A percentile compares a stretch with the other conserved stretches of the same genome.
phyloP scores from a whole-genome alignment of 2,113 vertebrate genomes.

The Pycnonotus jocosus region DNA sequence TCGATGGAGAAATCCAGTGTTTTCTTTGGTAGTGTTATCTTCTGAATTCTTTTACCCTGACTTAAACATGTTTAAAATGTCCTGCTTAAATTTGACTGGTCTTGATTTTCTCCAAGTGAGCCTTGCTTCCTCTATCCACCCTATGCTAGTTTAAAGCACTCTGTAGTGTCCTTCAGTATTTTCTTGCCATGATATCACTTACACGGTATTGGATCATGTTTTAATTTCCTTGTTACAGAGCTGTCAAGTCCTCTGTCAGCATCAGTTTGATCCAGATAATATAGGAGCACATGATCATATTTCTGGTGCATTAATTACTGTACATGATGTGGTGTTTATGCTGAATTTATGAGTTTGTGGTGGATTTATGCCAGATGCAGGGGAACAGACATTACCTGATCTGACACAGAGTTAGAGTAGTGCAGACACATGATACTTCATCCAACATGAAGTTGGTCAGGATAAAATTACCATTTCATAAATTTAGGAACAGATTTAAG shows the following conservation, averaged over 20 bases:
- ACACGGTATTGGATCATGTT: not conserved
- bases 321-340: not conserved
- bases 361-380: not conserved
- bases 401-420: not conserved
- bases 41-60: not conserved
- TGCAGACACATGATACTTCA: not conserved
- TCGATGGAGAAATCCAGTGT: not conserved
- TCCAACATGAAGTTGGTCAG: not conserved
- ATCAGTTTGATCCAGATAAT: not conserved
- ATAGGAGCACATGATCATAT: not conserved
- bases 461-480: slow-evolving; percentile 25
- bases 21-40: not conserved
- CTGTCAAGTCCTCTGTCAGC: not conserved
- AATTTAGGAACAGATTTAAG: slow-evolving; percentile 10
- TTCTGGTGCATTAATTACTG: not conserved
- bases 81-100: not conserved
- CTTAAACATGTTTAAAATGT: not conserved
- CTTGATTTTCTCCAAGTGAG: not conserved
- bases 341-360: not conserved
- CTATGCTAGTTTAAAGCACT: not conserved
- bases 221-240: not conserved
- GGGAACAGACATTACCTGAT: not conserved
- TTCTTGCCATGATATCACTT: not conserved
- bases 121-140: not conserved
- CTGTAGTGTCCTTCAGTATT: not conserved